A percentile compares a stretch with the other conserved stretches of the same genome.
Evolutionary conservation across 2,797 vertebrate genomes (phyloP).

Genomic region (Cetoscarus ocellatus): DNA sequence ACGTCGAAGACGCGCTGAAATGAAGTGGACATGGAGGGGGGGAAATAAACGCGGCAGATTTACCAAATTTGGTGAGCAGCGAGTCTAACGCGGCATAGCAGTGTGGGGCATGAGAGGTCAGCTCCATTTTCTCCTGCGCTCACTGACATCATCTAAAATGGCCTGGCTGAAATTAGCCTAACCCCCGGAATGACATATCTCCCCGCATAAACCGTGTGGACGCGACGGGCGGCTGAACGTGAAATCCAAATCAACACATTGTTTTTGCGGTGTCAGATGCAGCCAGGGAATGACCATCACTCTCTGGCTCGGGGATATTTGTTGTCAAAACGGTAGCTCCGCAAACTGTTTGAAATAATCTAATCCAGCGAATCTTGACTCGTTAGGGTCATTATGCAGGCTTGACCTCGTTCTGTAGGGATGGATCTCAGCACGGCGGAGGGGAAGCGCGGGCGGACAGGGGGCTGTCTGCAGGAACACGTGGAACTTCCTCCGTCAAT

Average conservation of each 20-base stretch:
- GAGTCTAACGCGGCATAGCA: slow-evolving; percentile 73
- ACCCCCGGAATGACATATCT: slow-evolving; percentile 83
- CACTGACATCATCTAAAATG: slow-evolving; percentile 77
- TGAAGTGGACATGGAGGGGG: slow-evolving; percentile 70
- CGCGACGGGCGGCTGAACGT: slow-evolving; percentile 77
- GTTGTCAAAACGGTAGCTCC: slow-evolving; percentile 79
- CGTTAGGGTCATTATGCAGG: slow-evolving; percentile 84
- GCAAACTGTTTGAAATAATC: slow-evolving; percentile 81
- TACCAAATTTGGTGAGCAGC: slow-evolving; percentile 71
- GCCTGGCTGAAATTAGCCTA: slow-evolving; percentile 81
- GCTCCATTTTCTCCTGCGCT: slow-evolving; percentile 72
- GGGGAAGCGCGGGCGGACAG: slow-evolving; percentile 60
- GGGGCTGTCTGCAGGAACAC: slow-evolving; percentile 70
- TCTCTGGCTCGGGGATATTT: slow-evolving; percentile 83
- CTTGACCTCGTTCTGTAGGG: slow-evolving; percentile 85
- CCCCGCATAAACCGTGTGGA: slow-evolving; percentile 70
- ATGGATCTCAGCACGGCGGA: slow-evolving; percentile 70
- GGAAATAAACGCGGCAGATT: slow-evolving; percentile 71
- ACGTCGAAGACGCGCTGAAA: slow-evolving; percentile 57
- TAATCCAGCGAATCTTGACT: slow-evolving; percentile 81
- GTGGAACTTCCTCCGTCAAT: slow-evolving; percentile 73
- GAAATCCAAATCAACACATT: slow-evolving; percentile 87
- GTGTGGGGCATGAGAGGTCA: slow-evolving; percentile 74
- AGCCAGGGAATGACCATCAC: slow-evolving; percentile 81
- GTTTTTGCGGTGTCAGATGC: slow-evolving; percentile 82